These are phyloP conservation scores for Trachelus tabidus DNA, from an alignment of 2,888 invertebrate genomes.

Conservation along the genomic window DNA sequence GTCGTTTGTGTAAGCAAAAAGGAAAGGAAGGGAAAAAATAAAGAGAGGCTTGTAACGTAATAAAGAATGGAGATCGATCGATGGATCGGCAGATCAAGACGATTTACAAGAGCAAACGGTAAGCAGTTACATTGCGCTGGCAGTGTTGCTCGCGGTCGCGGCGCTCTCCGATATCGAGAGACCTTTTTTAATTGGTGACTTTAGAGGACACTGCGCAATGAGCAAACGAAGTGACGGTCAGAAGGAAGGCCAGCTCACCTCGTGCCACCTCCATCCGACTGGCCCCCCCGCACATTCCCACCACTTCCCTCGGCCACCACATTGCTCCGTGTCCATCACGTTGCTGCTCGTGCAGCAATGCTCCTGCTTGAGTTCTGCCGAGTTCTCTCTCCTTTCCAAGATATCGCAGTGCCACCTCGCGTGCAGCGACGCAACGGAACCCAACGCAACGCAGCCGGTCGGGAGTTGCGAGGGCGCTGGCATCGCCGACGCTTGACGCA, in stretches of 20 bases:
- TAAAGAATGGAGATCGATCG: not conserved
- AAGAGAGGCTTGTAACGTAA: not conserved
- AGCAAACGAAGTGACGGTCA: conserved; percentile 27
- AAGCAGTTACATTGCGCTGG: not conserved
- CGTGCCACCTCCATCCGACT: not conserved
- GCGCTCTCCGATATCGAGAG: conserved; percentile 15
- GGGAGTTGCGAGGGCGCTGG: not conserved
- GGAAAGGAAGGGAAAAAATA: not conserved
- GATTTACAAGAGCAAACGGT: not conserved
- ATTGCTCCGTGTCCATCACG: not conserved
- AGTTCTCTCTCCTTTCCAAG: not conserved
- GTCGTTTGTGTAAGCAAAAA: not conserved
- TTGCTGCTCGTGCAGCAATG: not conserved
- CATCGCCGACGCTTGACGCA: conserved; percentile 22
- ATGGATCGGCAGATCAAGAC: not conserved
- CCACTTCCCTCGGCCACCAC: not conserved
- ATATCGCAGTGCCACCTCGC: not conserved
- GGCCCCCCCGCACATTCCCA: not conserved
- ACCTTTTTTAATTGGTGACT: conserved; percentile 26
- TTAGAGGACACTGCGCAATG: conserved; percentile 29
- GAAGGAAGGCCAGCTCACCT: conserved; percentile 26
- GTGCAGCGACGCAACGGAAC: conserved; percentile 12
- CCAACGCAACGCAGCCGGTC: not conserved
- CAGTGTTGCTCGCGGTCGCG: conserved; percentile 16
- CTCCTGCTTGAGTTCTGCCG: not conserved